These are phyloP conservation scores for Centropus bengalensis DNA, from an alignment of 2,113 vertebrate genomes.

Conservation along the genomic window DNA sequence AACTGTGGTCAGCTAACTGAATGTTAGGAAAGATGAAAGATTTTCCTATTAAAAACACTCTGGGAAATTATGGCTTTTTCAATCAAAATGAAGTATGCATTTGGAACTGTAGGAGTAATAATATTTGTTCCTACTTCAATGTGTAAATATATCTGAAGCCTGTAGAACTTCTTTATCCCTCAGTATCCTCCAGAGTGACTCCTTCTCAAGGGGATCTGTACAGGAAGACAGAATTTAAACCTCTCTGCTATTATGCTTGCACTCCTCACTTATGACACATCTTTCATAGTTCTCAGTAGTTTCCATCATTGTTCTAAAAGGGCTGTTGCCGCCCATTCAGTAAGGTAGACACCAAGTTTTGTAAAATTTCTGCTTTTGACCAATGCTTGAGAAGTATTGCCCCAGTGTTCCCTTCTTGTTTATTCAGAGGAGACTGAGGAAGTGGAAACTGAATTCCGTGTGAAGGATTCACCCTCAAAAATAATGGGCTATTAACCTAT, in stretches of 20 bases:
- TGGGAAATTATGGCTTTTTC: neutral
- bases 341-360: neutral
- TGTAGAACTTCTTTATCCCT: neutral
- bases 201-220: neutral
- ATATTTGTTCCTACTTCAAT: neutral
- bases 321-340: neutral
- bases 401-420: neutral
- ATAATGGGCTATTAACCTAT: neutral
- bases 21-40: neutral
- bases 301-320: neutral
- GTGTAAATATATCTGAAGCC: neutral
- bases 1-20: neutral
- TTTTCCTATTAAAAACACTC: neutral
- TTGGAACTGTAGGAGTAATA: neutral
- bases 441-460: neutral
- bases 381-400: neutral
- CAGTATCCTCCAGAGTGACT: neutral
- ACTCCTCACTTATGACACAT: neutral
- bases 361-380: neutral
- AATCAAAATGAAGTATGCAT: neutral
- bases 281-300: neutral
- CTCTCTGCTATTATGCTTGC: neutral
- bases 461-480: neutral
- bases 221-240: neutral
- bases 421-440: neutral